These are phyloP conservation scores for Heliocidaris tuberculata DNA, from an alignment of 35 echinoderm and acorn worm genomes.

Conservation along the genomic window DNA sequence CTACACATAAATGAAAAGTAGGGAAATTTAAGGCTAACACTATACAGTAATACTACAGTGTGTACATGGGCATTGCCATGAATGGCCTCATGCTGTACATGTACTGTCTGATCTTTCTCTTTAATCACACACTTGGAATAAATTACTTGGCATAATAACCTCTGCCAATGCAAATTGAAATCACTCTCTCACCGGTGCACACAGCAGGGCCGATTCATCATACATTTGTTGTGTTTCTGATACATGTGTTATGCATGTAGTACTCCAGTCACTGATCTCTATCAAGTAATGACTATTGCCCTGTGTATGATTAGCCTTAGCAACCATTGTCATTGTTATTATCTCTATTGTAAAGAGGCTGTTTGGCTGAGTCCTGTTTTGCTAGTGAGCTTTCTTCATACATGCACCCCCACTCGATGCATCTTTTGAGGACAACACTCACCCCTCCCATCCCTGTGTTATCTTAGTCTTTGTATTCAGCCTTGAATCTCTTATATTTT, in stretches of 20 bases:
- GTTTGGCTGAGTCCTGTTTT: background rate
- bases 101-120: background rate
- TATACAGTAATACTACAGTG: no score
- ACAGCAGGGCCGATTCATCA: background rate
- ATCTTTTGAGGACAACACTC: background rate
- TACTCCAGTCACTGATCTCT: background rate
- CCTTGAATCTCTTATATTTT: background rate
- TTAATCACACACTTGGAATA: background rate
- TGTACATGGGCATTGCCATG: no score
- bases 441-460: background rate
- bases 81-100: no score
- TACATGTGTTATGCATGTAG: background rate
- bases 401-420: background rate
- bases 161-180: slow-evolving; percentile 4
- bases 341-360: background rate
- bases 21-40: background rate
- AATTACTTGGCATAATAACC: slow-evolving; percentile 10
- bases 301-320: background rate
- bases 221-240: background rate
- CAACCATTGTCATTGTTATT: slow-evolving; percentile 5
- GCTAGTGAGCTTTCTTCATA: background rate
- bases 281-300: background rate
- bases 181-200: background rate
- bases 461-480: background rate
- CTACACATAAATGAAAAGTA: background rate